phyloP scores from a whole-genome alignment of 2,888 invertebrate genomes.

The Alentia gelatinosa region DNA sequence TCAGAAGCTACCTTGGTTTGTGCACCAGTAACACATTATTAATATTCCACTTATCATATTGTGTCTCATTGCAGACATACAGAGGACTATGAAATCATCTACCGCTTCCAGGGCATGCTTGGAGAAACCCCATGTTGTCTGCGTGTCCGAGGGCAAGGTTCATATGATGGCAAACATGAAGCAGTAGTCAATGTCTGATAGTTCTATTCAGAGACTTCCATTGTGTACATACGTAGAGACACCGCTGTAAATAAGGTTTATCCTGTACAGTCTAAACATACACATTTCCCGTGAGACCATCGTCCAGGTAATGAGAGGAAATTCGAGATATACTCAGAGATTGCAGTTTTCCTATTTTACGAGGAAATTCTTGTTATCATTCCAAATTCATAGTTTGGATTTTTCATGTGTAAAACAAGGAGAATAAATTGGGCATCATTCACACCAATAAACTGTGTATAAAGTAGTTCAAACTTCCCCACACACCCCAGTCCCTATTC shows the following conservation, averaged over 20 bases:
- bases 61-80: slow-evolving; percentile 72
- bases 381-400: no score
- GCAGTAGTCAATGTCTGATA: slow-evolving; percentile 69
- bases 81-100: slow-evolving; percentile 74
- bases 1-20: no score
- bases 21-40: no score
- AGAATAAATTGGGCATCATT: no score
- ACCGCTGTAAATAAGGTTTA: not conserved
- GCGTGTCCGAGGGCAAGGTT: slow-evolving; percentile 73
- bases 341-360: not conserved
- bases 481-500: no score
- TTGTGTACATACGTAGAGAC: not conserved
- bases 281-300: not conserved
- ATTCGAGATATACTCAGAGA: not conserved
- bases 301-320: not conserved
- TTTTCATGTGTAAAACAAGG: no score
- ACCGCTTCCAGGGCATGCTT: slow-evolving; percentile 74
- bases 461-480: no score
- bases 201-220: not conserved
- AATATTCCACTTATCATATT: no score
- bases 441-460: no score
- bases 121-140: slow-evolving; percentile 74
- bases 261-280: not conserved
- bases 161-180: slow-evolving; percentile 79
- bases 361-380: not conserved